Base-by-base conservation (phyloP, 2,797 vertebrate species). In the Heliangelus exortis region DNA sequence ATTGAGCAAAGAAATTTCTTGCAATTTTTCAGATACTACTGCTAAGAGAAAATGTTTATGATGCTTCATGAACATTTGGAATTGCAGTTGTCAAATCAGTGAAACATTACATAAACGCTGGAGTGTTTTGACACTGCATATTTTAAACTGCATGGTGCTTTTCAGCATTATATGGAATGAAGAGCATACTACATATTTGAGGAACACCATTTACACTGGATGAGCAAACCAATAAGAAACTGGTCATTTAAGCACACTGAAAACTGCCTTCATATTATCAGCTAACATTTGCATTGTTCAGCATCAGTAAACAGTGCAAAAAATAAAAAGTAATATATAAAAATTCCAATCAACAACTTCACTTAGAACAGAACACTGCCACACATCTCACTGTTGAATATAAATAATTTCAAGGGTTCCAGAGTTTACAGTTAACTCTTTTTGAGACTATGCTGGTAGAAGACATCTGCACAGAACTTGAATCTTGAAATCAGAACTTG, bases 111-210 rank as follows among this genome's bases (percentile, higher is more conserved):
- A 58, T 65, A 95, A 94, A 75, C 34, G 62, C 67, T 74, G 77
- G 84, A 91, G 90, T 80, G 84, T 89, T 93, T 93, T 63, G 71
- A 77, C 58, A 85, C 67, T 54, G 67, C 55, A 92, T 95, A 80
- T 88, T 79, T 93, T 68, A 93, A 76, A 62, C 62, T 84, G 22
- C 58, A 50, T 91, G 88, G 74, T 69, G 48, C 50, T 57, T 71
- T 77, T 90, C 47, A 82, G 41, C 23, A 36, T 45, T 34, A 5
- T 47, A 79, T 12, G 34, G 53, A 67, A 67, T 25, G 31, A 87
- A 50, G 51, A 80, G 47, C 1, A 11, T 76, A 88, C 63, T 61
- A 73, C 43, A 81, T 20, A 54, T 41, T 59, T 80, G 43, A 87
- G 65, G 65, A 97, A 62, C 29, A 85, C n/a, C 58, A 61, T 75